Percentiles rank a stretch among this genome's conserved stretches.
Evolutionary conservation across 2,888 invertebrate species (phyloP).

Genomic region (Diaphora mendica): DNA sequence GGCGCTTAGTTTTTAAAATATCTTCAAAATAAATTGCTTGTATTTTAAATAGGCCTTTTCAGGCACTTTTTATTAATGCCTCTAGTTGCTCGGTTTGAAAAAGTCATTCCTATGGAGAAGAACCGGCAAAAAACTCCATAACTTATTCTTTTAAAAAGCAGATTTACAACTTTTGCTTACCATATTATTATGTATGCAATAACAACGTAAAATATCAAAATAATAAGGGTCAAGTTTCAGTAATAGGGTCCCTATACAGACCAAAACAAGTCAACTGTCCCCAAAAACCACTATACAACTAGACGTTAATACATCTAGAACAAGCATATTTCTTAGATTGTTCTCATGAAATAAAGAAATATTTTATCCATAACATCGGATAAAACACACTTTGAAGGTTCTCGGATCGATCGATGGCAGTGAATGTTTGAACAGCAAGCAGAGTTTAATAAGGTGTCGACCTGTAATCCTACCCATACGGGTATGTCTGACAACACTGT

Average conservation of each 20-base stretch:
- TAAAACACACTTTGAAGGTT: constrained; percentile 19
- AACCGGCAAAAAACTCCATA: too few relatives aligned
- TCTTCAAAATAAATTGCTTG: too few relatives aligned
- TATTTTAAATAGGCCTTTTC: too few relatives aligned
- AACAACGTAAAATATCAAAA: too few relatives aligned
- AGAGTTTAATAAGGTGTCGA: constrained; percentile 40
- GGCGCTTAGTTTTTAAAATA: too few relatives aligned
- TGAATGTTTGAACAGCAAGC: constrained; percentile 41
- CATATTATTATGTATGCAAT: too few relatives aligned
- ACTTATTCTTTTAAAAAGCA: too few relatives aligned
- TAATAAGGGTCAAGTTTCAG: background rate
- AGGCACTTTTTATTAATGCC: too few relatives aligned
- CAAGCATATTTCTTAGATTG: background rate
- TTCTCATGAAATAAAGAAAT: background rate
- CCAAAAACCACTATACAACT: background rate
- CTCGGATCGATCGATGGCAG: constrained; percentile 27
- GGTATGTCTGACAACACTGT: constrained; percentile 11
- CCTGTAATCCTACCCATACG: constrained; percentile 34
- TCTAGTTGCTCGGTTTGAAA: too few relatives aligned
- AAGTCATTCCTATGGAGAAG: too few relatives aligned
- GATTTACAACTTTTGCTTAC: too few relatives aligned
- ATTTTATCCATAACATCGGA: constrained; percentile 26
- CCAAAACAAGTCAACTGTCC: background rate
- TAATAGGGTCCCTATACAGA: background rate
- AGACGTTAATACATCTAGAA: background rate